phyloP scores from a whole-genome alignment of 2,888 invertebrate genomes.

The Alsophila aescularia region DNA sequence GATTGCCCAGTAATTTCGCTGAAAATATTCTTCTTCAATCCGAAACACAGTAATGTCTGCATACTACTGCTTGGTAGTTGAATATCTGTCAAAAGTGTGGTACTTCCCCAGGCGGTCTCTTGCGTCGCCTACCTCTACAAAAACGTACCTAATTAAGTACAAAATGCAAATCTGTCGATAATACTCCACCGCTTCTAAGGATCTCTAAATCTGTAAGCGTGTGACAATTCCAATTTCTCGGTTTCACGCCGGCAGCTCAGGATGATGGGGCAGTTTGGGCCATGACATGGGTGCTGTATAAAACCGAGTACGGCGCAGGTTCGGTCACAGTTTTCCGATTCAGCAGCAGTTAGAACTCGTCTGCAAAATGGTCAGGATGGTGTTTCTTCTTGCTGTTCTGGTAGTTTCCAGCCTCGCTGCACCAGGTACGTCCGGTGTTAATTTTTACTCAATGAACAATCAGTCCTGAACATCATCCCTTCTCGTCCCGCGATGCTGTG shows the following conservation, averaged over 20 bases:
- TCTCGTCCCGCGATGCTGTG: no score
- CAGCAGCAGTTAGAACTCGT: conserved; percentile 19
- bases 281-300: conserved; percentile 53
- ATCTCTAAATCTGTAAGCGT: conserved; percentile 36
- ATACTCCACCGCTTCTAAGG: neutral
- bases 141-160: no score
- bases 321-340: conserved; percentile 37
- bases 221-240: conserved; percentile 55
- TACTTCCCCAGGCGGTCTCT: no score
- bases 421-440: conserved; percentile 55
- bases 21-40: no score
- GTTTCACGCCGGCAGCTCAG: conserved; percentile 52
- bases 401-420: conserved; percentile 49
- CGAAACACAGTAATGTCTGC: no score
- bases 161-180: no score
- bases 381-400: conserved; percentile 43
- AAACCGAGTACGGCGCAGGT: conserved; percentile 35
- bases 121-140: no score
- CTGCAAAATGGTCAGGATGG: conserved; percentile 48
- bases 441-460: no score
- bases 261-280: conserved; percentile 54
- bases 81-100: no score
- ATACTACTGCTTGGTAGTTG: no score
- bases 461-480: no score
- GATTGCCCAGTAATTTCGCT: no score